Evolutionary conservation across 2,113 vertebrate species (phyloP).

Genomic region (Dromiciops gliroides): DNA sequence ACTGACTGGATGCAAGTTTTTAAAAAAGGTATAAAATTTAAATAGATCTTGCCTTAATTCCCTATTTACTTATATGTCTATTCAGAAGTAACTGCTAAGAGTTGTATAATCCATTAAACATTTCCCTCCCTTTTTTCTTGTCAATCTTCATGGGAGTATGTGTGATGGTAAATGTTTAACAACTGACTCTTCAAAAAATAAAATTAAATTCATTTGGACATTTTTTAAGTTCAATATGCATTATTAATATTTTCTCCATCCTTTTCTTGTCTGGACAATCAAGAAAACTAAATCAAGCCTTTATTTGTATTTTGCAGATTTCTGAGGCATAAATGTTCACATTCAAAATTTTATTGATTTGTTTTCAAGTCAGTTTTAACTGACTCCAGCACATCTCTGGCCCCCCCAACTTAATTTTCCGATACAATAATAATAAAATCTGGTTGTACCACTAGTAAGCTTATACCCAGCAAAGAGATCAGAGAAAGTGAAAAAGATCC

Average conservation of each 20-base stretch:
- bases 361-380: too few species aligned
- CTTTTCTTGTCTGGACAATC: too few species aligned
- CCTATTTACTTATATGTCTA: background rate
- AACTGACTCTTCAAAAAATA: background rate
- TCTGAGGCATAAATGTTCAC: background rate
- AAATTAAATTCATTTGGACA: background rate
- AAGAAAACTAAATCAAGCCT: background rate
- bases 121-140: background rate
- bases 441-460: background rate
- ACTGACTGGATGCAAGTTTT: background rate
- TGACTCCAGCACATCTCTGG: too few species aligned
- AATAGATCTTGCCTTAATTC: background rate
- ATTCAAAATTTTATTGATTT: too few species aligned
- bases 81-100: background rate
- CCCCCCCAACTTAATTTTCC: too few species aligned
- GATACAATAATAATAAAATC: too few species aligned
- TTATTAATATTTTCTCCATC: background rate
- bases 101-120: background rate
- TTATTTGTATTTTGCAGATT: background rate
- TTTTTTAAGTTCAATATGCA: background rate
- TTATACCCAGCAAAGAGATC: background rate
- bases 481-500: background rate
- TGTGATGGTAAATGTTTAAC: background rate
- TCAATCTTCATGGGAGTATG: background rate
- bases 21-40: background rate